Conservation (phyloP, 2,888 invertebrate genomes). For the Cotesia congregata region DNA sequence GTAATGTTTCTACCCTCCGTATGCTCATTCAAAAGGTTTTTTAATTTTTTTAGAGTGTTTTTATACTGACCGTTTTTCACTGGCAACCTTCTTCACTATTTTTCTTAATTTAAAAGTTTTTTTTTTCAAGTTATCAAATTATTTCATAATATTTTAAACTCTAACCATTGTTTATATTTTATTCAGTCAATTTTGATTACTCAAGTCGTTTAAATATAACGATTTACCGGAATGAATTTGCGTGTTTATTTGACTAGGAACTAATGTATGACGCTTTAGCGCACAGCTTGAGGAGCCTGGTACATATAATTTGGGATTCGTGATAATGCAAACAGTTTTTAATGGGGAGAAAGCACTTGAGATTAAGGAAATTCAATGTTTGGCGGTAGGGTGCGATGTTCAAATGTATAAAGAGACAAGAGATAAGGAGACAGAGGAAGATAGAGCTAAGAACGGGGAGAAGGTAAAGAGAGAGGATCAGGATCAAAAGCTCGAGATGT, state of each 20-base stretch:
- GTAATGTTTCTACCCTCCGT: no score
- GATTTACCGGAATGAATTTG: not conserved
- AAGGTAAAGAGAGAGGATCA: not conserved
- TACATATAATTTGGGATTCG: conserved; percentile 43
- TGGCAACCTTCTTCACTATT: no score
- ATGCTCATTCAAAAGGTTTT: no score
- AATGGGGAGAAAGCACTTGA: conserved; percentile 30
- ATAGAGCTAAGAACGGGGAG: not conserved
- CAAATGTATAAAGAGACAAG: not conserved
- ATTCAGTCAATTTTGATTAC: no score
- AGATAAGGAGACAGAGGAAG: not conserved
- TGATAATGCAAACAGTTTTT: conserved; percentile 50
- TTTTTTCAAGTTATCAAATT: no score
- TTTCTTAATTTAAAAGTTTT: no score
- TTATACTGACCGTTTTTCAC: no score
- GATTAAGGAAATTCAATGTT: not conserved
- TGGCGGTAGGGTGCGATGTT: not conserved
- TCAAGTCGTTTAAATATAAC: no score
- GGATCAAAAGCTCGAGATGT: not conserved
- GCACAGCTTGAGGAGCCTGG: not conserved
- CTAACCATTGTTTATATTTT: no score
- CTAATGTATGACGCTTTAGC: not conserved
- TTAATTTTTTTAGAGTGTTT: no score
- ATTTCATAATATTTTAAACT: no score
- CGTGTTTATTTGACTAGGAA: not conserved